Base-by-base conservation (phyloP, 1,140 invertebrate species). In the Hyposmocoma kahamanoa region DNA sequence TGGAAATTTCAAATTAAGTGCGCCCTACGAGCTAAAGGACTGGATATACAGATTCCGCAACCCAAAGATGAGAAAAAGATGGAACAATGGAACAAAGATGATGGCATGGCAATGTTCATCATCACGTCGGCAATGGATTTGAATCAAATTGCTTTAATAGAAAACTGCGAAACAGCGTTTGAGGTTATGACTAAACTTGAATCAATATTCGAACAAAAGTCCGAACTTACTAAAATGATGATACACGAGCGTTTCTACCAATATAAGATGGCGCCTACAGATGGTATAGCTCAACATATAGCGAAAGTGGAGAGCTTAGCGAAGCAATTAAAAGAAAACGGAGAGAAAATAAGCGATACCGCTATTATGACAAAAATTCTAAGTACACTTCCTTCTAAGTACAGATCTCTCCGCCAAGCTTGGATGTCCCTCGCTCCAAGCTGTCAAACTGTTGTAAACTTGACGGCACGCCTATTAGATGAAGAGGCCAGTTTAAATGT, bases 201-300 rank as follows among this genome's bases (percentile, higher is more conserved):
- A 34, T 42, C 61, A 2, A 72, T 80, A 22, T 78, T 76, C 56
- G 53, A 65, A 47, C 63, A n/a, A n/a, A n/a, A 74, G 47, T 59
- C 53, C 11, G 66, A 72, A 48, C 26, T 54, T 10, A 75, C 62
- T 39, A 81, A 81, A 58, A 71, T 76, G 63, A 47, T 74, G 13
- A 51, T 62, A 13, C 65, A 67, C 48, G 67, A 68, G 34, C 39
- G 54, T 38, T 67, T 72, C 42, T 17, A 36, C 18, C 15, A 17
- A 54, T 69, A 32, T 53, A 63, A 45, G 39, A 70, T 72, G 52
- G 42, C 34, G 38, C 9, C 45, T 13, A 56, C 22, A 19, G 67
- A 70, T 39, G 55, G 9, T 0, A 59, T 75, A 2, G 62, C 67
- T 13, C 48, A 64, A 47, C 65, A 73, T 50, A 55, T 74, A 11